Conservation (phyloP, 2,113 vertebrate species). For the Toxostoma redivivum region DNA sequence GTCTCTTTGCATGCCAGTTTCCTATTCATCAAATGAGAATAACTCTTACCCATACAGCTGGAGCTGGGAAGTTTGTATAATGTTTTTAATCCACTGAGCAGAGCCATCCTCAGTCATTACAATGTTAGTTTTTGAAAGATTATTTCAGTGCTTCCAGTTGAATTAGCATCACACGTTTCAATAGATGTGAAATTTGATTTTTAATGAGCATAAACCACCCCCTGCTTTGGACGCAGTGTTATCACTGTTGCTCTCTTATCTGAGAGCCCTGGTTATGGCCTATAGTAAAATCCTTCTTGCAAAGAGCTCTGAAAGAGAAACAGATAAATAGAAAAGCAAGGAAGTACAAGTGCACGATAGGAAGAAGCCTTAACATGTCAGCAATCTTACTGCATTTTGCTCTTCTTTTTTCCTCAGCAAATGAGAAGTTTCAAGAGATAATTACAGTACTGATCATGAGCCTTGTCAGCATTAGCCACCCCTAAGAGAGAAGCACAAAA, state of each 20-base stretch:
- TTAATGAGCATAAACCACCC: background rate
- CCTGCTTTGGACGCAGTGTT: background rate
- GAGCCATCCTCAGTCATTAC: background rate
- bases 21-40: background rate
- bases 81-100: background rate
- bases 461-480: background rate
- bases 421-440: background rate
- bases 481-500: background rate
- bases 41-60: background rate
- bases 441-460: background rate
- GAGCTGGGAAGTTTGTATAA: background rate
- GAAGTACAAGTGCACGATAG: background rate
- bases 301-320: background rate
- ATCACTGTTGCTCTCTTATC: background rate
- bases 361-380: background rate
- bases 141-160: background rate
- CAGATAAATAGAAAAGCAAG: background rate
- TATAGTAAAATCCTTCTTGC: background rate
- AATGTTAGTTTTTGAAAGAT: background rate
- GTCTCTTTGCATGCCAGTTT: background rate
- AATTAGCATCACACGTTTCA: background rate
- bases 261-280: background rate
- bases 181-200: background rate
- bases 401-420: background rate
- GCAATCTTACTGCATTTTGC: background rate